Conservation (phyloP, 1,140 invertebrate species). For the Gryllus bimaculatus region DNA sequence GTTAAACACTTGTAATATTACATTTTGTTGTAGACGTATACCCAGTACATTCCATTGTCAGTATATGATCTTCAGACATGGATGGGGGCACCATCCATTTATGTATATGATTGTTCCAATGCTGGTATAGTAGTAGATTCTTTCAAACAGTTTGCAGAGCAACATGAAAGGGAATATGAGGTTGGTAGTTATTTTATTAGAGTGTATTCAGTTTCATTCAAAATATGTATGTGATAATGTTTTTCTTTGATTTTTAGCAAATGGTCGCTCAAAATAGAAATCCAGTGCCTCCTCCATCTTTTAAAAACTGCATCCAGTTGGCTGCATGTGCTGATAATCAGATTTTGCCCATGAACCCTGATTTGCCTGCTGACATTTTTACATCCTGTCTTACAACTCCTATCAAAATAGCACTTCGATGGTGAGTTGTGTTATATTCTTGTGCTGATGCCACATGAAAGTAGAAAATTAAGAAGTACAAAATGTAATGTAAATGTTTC, state of each 20-base stretch:
- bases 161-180: constrained; percentile 81
- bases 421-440: constrained; percentile 42
- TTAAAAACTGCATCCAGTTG: constrained; percentile 90
- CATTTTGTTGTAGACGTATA: constrained; percentile 65
- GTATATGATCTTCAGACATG: constrained; percentile 97
- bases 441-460: neutral
- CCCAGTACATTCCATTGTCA: constrained; percentile 97
- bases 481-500: neutral
- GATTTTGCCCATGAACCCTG: constrained; percentile 92
- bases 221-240: neutral
- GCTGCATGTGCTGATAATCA: constrained; percentile 88
- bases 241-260: constrained; percentile 21
- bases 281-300: constrained; percentile 41
- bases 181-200: constrained; percentile 34
- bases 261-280: constrained; percentile 17
- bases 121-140: constrained; percentile 92
- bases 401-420: constrained; percentile 91
- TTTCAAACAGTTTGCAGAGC: constrained; percentile 84
- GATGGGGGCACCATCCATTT: constrained; percentile 98
- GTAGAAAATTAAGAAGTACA: neutral
- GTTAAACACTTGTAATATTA: too few relatives aligned
- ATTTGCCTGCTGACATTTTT: constrained; percentile 97
- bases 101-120: constrained; percentile 98
- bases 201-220: neutral
- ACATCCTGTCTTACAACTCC: constrained; percentile 96